Evolutionary conservation across 2,113 vertebrate species (phyloP).

Genomic region (Spermophilus dauricus): DNA sequence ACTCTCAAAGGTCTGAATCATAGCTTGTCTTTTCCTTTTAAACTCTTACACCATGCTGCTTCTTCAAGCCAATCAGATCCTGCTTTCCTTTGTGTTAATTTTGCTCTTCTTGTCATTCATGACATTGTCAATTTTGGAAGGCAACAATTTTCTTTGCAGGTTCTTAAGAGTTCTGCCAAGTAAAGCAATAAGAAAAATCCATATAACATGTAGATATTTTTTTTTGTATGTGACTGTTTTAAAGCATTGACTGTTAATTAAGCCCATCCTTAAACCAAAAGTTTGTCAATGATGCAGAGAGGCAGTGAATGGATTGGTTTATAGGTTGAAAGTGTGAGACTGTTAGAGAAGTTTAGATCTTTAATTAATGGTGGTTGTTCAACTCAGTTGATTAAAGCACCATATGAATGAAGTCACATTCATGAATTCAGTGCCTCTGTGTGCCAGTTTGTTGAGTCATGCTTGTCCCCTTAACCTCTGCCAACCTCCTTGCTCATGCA

Average conservation of each 20-base stretch:
- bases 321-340: neutral
- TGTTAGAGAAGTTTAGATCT: slow-evolving; percentile 12
- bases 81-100: neutral
- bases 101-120: neutral
- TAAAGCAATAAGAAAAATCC: slow-evolving; percentile 34
- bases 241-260: slow-evolving; percentile 51
- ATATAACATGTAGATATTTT: neutral
- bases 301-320: slow-evolving; percentile 35
- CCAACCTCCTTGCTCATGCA: neutral
- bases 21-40: neutral
- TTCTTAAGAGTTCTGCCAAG: neutral
- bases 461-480: slow-evolving; percentile 9
- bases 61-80: neutral
- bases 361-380: slow-evolving; percentile 71
- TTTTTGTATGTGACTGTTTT: neutral
- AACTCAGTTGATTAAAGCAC: slow-evolving; percentile 43
- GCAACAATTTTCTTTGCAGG: neutral
- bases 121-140: slow-evolving; percentile 17
- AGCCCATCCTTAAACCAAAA: neutral
- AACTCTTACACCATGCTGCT: neutral
- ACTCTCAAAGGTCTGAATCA: neutral
- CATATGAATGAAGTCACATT: slow-evolving; percentile 60
- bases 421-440: slow-evolving; percentile 39
- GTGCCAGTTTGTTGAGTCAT: slow-evolving; percentile 35
- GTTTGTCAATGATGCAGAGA: neutral